phyloP scores from a whole-genome alignment of 2,888 invertebrate species.

The Malthinus seriepunctatus region DNA sequence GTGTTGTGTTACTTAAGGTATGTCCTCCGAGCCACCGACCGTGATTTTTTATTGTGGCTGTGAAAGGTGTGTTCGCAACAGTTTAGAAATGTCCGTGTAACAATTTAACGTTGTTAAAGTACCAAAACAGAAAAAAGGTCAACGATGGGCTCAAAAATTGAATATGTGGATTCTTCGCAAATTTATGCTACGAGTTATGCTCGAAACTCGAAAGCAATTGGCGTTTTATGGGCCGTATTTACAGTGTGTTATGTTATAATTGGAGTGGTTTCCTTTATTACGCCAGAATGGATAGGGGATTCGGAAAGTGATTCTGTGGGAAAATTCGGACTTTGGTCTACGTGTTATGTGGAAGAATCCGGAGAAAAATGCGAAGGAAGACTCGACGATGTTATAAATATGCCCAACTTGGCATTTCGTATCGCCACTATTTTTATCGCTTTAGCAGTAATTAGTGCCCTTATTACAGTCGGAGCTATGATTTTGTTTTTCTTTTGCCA shows the following conservation, averaged over 20 bases:
- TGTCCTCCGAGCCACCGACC: neutral
- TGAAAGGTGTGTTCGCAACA: slow-evolving; percentile 19
- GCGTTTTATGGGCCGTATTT: slow-evolving; percentile 97
- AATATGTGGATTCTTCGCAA: slow-evolving; percentile 89
- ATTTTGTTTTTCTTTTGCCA: slow-evolving; percentile 92
- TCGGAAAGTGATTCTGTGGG: slow-evolving; percentile 84
- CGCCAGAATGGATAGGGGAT: slow-evolving; percentile 91
- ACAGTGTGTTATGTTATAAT: slow-evolving; percentile 97
- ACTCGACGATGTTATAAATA: slow-evolving; percentile 76
- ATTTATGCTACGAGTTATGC: slow-evolving; percentile 90
- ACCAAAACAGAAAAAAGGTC: neutral
- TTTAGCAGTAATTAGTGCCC: slow-evolving; percentile 80
- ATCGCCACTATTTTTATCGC: slow-evolving; percentile 88
- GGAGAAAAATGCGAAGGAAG: slow-evolving; percentile 84
- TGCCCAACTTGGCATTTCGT: slow-evolving; percentile 82
- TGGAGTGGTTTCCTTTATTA: slow-evolving; percentile 92
- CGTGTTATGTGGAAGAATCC: slow-evolving; percentile 78
- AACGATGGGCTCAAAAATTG: slow-evolving; percentile 86
- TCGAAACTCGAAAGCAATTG: slow-evolving; percentile 91
- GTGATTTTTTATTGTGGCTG: slow-evolving; percentile 16
- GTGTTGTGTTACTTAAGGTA: too few species aligned
- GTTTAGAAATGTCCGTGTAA: slow-evolving; percentile 17
- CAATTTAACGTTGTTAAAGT: slow-evolving; percentile 10
- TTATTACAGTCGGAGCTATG: slow-evolving; percentile 86
- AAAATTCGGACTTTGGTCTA: slow-evolving; percentile 90